Evolutionary conservation across 2,113 vertebrate species (phyloP), one percentile per base, ranked within the genome.

Genomic region (Ursus arctos): DNA sequence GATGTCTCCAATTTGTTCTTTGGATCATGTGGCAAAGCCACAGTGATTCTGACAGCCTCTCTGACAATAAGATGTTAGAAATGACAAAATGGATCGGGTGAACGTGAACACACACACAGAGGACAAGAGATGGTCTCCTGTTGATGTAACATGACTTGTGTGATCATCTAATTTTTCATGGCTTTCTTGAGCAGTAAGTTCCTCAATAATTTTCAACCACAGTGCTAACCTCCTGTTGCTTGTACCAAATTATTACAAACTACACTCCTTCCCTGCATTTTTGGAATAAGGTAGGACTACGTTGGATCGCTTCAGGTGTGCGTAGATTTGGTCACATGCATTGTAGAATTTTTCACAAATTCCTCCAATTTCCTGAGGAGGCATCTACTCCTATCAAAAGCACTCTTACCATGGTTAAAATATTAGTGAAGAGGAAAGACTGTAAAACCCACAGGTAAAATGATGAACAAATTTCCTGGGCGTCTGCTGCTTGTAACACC

Each of bases 121-220:
- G 4, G 53, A 57, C 47, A 67, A 87, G 31, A 91, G 10, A 77
- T 36, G 57, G 71, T 76, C 57, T 82, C 18, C 12, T 80, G 15
- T 76, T 84, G 90, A 69, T 12, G 33, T 85, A 85, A 28, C 77
- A 71, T 86, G 21, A 51, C 7, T 31, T 55, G 7, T 47, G n/a
- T 65, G 51, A 67, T 96, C 71, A 71, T 43, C 47, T 82, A 19
- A 91, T n/a, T 93, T 95, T 93, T 91, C 71, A 76, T 53, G 57
- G 51, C 57, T 93, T 84, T 76, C 65, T 92, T 91, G 90, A 97
- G 22, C 69, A 92, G 22, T 55, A 81, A 63, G 9, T 2, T 74
- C 21, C 85, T 71, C 81, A 72, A 53, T 9, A 82, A 77, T 81
- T 88, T 95, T 63, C 72, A 88, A 59, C 26, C 16, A 91, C 4